phyloP scores from a whole-genome alignment of 2,888 invertebrate genomes.

The Chironomus riparius region DNA sequence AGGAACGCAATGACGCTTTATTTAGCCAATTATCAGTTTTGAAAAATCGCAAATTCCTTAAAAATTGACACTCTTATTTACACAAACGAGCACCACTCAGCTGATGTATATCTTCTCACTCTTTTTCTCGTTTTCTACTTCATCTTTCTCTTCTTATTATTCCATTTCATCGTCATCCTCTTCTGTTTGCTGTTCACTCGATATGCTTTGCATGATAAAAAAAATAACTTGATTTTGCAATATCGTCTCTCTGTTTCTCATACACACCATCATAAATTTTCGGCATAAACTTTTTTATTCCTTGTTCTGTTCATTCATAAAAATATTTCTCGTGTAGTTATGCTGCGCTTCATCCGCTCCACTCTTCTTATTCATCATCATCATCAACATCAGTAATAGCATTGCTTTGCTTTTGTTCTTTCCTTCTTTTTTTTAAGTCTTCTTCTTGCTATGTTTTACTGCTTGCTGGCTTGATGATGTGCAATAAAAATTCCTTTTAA shows the following conservation, averaged over 20 bases:
- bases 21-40: background rate
- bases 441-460: background rate
- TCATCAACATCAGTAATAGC: too few relatives aligned
- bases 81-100: background rate
- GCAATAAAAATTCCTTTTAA: slow-evolving; percentile 24
- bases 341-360: slow-evolving; percentile 21
- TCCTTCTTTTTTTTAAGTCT: background rate
- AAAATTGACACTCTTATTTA: slow-evolving; percentile 4
- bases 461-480: background rate
- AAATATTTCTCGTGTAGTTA: slow-evolving; percentile 7
- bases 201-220: too few relatives aligned
- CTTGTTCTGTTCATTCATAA: slow-evolving; percentile 22
- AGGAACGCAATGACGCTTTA: background rate
- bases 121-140: background rate
- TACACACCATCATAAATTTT: slow-evolving; percentile 7
- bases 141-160: background rate
- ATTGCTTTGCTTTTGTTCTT: too few relatives aligned
- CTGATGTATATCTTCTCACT: background rate
- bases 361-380: background rate
- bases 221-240: background rate
- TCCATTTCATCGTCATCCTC: too few relatives aligned
- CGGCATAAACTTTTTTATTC: background rate
- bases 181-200: too few relatives aligned
- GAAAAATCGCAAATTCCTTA: background rate
- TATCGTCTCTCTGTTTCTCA: background rate